Evolutionary conservation across 2,888 invertebrate genomes (phyloP).

Genomic region (Eudasyphora cyanicolor): DNA sequence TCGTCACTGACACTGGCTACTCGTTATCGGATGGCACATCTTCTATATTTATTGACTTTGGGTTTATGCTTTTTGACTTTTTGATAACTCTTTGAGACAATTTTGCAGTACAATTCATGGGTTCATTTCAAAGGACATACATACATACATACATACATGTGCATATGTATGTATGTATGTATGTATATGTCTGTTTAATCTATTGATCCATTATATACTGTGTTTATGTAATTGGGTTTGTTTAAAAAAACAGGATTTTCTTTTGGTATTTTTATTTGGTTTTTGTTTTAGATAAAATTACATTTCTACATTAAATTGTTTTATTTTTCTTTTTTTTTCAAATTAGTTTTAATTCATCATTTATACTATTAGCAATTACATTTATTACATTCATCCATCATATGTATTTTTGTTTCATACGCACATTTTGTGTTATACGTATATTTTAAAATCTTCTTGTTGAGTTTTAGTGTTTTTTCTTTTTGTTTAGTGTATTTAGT

Average conservation of each 20-base stretch:
- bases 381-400: conserved; percentile 56
- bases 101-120: conserved; percentile 52
- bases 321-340: conserved; percentile 17
- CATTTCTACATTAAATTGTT: conserved; percentile 47
- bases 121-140: not conserved
- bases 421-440: conserved; percentile 45
- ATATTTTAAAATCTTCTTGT: conserved; percentile 41
- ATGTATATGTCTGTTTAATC: conserved; percentile 30
- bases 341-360: conserved; percentile 42
- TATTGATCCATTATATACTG: conserved; percentile 54
- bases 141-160: no score
- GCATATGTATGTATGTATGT: not conserved
- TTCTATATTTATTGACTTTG: no score
- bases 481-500: conserved; percentile 16
- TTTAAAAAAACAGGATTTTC: not conserved
- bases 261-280: not conserved
- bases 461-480: conserved; percentile 21
- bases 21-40: no score
- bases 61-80: no score
- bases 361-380: conserved; percentile 49
- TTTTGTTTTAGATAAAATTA: conserved; percentile 41
- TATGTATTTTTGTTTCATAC: conserved; percentile 25
- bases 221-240: not conserved
- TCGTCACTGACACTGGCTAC: no score
- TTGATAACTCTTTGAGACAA: conserved; percentile 40